phyloP scores from a whole-genome alignment of 92 coral and sea anemone species.

The Epizoanthus fatuus region DNA sequence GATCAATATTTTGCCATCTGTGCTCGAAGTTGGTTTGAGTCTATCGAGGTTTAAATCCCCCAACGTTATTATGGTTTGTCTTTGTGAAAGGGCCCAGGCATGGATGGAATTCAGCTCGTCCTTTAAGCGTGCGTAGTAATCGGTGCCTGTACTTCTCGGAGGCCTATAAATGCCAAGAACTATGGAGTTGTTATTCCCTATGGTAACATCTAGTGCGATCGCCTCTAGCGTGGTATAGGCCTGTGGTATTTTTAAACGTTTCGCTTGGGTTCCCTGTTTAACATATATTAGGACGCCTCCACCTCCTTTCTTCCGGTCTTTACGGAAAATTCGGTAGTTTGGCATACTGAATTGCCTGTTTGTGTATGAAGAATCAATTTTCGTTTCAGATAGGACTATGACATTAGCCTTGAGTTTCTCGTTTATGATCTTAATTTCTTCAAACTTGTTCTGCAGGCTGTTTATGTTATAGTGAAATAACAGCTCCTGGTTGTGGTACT shows the following conservation, averaged over 20 bases:
- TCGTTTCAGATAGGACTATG: conserved; percentile 35
- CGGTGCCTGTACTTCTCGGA: background rate
- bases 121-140: conserved; percentile 13
- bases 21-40: conserved; percentile 11
- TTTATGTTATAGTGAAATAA: too few relatives aligned
- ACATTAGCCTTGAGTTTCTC: conserved; percentile 55
- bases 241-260: conserved; percentile 8
- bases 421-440: conserved; percentile 55
- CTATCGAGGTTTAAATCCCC: conserved; percentile 41
- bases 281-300: background rate
- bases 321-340: conserved; percentile 31
- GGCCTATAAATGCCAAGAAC: conserved; percentile 44
- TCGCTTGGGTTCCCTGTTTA: background rate
- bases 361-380: conserved; percentile 28
- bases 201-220: conserved; percentile 39
- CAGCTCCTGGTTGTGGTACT: too few relatives aligned
- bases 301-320: conserved; percentile 16
- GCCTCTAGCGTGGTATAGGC: conserved; percentile 45
- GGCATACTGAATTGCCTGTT: conserved; percentile 19
- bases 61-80: background rate
- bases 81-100: conserved; percentile 39
- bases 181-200: conserved; percentile 9
- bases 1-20: conserved; percentile 52
- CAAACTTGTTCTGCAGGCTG: conserved; percentile 4
- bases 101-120: conserved; percentile 11